Percentiles rank a stretch among this genome's conserved stretches.
Evolutionary conservation across 2,797 vertebrate genomes (phyloP).

Genomic region (Cossypha niveicapilla): DNA sequence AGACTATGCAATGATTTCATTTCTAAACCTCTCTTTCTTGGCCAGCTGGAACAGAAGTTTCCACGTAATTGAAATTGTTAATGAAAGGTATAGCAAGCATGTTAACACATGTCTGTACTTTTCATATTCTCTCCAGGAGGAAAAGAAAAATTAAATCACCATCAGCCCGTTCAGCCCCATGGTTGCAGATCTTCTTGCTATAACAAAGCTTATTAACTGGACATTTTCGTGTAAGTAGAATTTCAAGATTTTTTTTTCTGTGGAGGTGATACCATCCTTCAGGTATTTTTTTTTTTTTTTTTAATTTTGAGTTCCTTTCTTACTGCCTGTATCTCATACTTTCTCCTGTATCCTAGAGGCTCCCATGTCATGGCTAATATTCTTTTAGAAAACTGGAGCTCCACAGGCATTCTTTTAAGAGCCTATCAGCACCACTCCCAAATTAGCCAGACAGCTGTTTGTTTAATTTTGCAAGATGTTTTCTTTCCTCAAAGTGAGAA

Average conservation of each 20-base stretch:
- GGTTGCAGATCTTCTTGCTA: background rate
- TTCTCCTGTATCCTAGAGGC: background rate
- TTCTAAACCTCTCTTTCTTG: background rate
- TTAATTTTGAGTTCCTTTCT: background rate
- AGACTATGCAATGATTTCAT: background rate
- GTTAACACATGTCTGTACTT: background rate
- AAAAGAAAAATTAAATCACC: background rate
- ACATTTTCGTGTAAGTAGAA: background rate
- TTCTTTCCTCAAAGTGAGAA: background rate
- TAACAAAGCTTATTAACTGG: background rate
- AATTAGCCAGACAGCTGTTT: conserved; percentile 31
- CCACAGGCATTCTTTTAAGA: background rate
- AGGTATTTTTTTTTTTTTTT: background rate
- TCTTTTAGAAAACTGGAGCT: conserved; percentile 17
- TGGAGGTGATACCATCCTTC: background rate
- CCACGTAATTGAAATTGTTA: background rate
- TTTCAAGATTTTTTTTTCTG: background rate
- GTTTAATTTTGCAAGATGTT: background rate
- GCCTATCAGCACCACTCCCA: conserved; percentile 5
- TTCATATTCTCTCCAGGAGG: background rate
- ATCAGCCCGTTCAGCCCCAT: background rate
- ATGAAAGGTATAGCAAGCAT: background rate
- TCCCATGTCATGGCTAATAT: background rate
- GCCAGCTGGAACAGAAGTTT: conserved; percentile 2
- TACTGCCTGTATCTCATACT: background rate